These are phyloP conservation scores for zebrafish (Danio rerio) DNA, from an alignment of 2,113 vertebrate species.

Conservation along the genomic window DNA sequence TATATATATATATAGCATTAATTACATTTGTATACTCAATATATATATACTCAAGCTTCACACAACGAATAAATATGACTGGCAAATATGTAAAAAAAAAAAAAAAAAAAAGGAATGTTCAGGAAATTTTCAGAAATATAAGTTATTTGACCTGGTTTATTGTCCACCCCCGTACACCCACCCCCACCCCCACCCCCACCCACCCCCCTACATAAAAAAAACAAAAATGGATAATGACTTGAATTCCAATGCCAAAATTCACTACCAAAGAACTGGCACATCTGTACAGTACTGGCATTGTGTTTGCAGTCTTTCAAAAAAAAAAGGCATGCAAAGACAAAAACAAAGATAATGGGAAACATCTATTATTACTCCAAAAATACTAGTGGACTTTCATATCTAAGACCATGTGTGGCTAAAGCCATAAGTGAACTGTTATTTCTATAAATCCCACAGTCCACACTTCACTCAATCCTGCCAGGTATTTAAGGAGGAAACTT, in stretches of 20 bases:
- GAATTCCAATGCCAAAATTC: not conserved
- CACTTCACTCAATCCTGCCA: slow-evolving; percentile 44
- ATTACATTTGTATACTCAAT: no score
- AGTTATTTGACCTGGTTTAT: not conserved
- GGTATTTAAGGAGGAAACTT: slow-evolving; percentile 55
- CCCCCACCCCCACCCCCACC: no score
- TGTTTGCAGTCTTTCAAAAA: not conserved
- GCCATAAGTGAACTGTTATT: slow-evolving; percentile 32
- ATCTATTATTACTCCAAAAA: not conserved
- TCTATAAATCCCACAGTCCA: slow-evolving; percentile 21
- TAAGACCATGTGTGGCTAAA: not conserved
- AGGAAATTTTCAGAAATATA: not conserved
- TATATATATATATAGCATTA: no score
- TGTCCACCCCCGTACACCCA: no score
- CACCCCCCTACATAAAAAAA: no score
- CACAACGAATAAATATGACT: not conserved
- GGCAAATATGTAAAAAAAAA: not conserved
- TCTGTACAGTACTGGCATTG: not conserved
- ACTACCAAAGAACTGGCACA: not conserved
- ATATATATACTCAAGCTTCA: no score
- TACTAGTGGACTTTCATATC: not conserved
- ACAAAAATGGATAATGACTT: not conserved
- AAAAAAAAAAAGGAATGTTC: not conserved
- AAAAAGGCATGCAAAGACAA: not conserved
- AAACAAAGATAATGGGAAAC: not conserved